These are phyloP conservation scores for Etheostoma nigrum DNA, from an alignment of 2,797 vertebrate genomes.

Conservation along the genomic window DNA sequence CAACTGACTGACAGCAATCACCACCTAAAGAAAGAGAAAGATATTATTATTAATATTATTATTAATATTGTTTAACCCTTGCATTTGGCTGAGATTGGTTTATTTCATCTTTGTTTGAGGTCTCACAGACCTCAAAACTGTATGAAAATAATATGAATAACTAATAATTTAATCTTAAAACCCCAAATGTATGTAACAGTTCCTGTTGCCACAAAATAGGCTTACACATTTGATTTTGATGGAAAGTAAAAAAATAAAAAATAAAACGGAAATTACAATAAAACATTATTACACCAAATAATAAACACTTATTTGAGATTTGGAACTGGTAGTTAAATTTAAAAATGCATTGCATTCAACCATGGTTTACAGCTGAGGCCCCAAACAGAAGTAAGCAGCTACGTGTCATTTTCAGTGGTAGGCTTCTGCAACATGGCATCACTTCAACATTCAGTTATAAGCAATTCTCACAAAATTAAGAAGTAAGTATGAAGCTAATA, in stretches of 20 bases:
- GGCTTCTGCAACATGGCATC: neutral
- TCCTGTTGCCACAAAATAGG: neutral
- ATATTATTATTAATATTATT: neutral
- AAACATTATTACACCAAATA: neutral
- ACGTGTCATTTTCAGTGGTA: neutral
- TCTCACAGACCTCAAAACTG: neutral
- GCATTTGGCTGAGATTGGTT: neutral
- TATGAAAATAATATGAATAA: neutral
- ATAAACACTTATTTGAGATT: neutral
- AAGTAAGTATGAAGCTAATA: neutral
- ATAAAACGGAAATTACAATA: neutral
- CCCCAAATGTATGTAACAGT: neutral
- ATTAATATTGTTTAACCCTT: neutral
- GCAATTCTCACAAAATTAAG: neutral
- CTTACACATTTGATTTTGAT: neutral
- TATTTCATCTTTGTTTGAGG: neutral
- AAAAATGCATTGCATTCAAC: neutral
- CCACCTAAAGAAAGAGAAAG: conserved; percentile 85
- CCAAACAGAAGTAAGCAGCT: neutral
- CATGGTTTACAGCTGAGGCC: neutral
- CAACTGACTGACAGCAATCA: conserved; percentile 98
- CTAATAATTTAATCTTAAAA: neutral
- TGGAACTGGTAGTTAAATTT: neutral
- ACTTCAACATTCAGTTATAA: neutral
- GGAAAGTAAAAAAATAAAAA: neutral